A percentile compares a stretch with the other conserved stretches of the same genome.
Conservation (phyloP, 2,888 invertebrate species). For the Cantharis rufa region DNA sequence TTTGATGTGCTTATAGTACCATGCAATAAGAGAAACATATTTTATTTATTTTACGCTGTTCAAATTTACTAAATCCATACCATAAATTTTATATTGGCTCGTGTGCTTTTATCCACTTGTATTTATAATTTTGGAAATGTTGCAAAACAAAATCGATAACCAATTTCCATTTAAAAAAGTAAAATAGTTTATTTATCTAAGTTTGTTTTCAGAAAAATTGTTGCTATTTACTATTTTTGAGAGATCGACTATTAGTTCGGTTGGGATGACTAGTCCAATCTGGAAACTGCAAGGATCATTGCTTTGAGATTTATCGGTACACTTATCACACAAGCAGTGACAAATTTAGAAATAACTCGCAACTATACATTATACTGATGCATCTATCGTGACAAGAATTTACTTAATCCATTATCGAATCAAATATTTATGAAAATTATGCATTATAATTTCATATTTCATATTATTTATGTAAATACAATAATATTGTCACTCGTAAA, state of each 20-base stretch:
- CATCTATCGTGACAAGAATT: neutral
- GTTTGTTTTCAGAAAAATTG: neutral
- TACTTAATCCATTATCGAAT: neutral
- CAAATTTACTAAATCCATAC: neutral
- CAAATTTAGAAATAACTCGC: slow-evolving; percentile 9
- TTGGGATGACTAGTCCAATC: neutral
- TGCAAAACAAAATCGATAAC: neutral
- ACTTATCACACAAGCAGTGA: slow-evolving; percentile 13
- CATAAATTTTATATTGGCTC: neutral
- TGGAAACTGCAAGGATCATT: slow-evolving; percentile 18
- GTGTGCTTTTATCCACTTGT: neutral
- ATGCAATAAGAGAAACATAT: neutral
- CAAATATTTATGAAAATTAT: neutral
- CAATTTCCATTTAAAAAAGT: neutral
- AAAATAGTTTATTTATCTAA: neutral
- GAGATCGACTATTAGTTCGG: neutral
- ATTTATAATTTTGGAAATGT: neutral
- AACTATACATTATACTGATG: neutral
- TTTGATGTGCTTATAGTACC: neutral
- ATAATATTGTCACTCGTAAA: neutral
- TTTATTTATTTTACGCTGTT: neutral
- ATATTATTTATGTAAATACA: no score
- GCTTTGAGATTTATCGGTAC: slow-evolving; percentile 13
- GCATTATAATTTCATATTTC: neutral
- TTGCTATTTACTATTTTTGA: neutral